A percentile compares a stretch with the other conserved stretches of the same genome.
These are phyloP conservation scores for Ranitomeya imitator DNA, from an alignment of 2,113 vertebrate genomes.

Conservation along the genomic window DNA sequence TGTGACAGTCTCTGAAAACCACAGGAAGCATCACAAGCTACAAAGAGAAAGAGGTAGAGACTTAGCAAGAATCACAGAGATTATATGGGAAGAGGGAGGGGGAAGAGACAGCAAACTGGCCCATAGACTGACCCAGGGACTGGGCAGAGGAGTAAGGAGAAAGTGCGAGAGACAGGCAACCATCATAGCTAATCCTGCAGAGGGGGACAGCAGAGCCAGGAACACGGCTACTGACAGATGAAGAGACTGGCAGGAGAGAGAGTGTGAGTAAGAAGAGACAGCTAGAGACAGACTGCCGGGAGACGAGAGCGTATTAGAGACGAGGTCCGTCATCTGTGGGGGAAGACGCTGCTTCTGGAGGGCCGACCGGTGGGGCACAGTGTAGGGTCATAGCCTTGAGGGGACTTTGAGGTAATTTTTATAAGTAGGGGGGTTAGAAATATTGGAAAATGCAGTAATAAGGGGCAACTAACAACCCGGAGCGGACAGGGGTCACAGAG, in stretches of 20 bases:
- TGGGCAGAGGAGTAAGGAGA: conserved; percentile 33
- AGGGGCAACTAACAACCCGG: background rate
- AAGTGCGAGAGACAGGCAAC: conserved; percentile 20
- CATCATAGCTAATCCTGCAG: conserved; percentile 19
- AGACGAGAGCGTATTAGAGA: background rate
- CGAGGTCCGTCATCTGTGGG: background rate
- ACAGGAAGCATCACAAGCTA: conserved; percentile 22
- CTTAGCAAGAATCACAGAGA: conserved; percentile 59
- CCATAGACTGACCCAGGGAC: conserved; percentile 32
- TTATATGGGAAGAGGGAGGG: conserved; percentile 40
- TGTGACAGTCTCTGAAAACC: conserved; percentile 48
- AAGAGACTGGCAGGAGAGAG: conserved; percentile 15
- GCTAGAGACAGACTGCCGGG: background rate
- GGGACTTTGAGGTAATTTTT: background rate
- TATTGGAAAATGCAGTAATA: background rate
- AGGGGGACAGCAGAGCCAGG: background rate
- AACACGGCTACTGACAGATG: conserved; percentile 7
- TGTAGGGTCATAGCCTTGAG: background rate
- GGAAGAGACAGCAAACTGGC: conserved; percentile 37
- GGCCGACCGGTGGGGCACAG: background rate
- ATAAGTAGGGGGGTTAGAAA: background rate
- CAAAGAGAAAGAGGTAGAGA: conserved; percentile 48
- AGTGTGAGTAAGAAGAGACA: conserved; percentile 44
- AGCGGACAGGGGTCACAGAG: background rate
- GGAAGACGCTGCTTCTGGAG: background rate